Evolutionary conservation across 2,888 invertebrate species (phyloP).

Genomic region (Lordiphosa andalusiaca): DNA sequence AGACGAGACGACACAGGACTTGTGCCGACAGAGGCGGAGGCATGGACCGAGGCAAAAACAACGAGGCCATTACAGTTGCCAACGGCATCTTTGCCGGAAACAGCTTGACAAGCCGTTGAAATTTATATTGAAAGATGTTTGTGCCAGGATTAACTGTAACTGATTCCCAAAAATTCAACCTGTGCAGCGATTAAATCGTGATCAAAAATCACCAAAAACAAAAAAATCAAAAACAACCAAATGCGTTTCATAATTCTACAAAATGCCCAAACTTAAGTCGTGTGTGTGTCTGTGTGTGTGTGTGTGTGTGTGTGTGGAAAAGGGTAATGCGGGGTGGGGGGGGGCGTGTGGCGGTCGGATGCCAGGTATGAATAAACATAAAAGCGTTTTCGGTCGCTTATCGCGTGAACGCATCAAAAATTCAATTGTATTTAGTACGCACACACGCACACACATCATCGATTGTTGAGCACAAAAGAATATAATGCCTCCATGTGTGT

Average conservation of each 20-base stretch:
- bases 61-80: constrained; percentile 44
- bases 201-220: neutral
- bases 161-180: constrained; percentile 7
- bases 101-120: constrained; percentile 74
- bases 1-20: constrained; percentile 50
- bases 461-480: constrained; percentile 59
- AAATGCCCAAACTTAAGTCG: constrained; percentile 19
- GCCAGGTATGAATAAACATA: constrained; percentile 68
- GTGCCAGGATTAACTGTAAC: constrained; percentile 53
- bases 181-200: too few relatives aligned
- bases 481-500: constrained; percentile 19
- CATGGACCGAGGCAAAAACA: constrained; percentile 10
- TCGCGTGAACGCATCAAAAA: constrained; percentile 60
- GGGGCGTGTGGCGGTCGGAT: constrained; percentile 3
- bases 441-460: constrained; percentile 26
- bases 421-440: constrained; percentile 65
- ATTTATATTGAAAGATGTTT: constrained; percentile 74
- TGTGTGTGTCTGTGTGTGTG: constrained; percentile 5
- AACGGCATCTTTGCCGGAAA: constrained; percentile 49
- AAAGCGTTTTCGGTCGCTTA: constrained; percentile 57
- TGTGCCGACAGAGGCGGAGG: neutral
- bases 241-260: neutral
- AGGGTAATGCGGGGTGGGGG: constrained; percentile 5
- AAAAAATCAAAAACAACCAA: constrained; percentile 3
- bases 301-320: constrained; percentile 26